phyloP scores from a whole-genome alignment of 2,888 invertebrate species.

The Colletes collaris region DNA sequence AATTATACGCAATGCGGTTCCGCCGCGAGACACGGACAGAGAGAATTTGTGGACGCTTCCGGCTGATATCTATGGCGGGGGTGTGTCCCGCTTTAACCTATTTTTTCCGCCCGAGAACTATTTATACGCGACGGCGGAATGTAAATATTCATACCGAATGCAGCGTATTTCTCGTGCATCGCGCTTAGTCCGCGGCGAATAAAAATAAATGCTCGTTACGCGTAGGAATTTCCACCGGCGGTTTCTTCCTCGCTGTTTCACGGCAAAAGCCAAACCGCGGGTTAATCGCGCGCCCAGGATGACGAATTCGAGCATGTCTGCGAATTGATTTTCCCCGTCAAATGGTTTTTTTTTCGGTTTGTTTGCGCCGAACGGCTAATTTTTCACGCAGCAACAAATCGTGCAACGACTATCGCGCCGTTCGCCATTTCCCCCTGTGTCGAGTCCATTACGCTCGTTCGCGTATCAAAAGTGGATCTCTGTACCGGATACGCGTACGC shows the following conservation, averaged over 20 bases:
- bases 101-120: slow-evolving; percentile 54
- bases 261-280: slow-evolving; percentile 3
- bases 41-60: slow-evolving; percentile 57
- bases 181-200: slow-evolving; percentile 50
- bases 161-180: slow-evolving; percentile 42
- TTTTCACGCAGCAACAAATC: too few species aligned
- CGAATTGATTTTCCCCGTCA: slow-evolving; percentile 9
- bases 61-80: slow-evolving; percentile 47
- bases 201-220: slow-evolving; percentile 54
- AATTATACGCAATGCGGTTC: slow-evolving; percentile 66
- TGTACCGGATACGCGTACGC: too few species aligned
- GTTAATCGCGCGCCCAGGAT: slow-evolving; percentile 13
- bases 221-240: slow-evolving; percentile 27
- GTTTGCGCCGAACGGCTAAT: not conserved
- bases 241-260: not conserved
- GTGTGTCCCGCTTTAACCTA: slow-evolving; percentile 50
- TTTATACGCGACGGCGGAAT: slow-evolving; percentile 58
- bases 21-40: slow-evolving; percentile 41
- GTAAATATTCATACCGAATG: slow-evolving; percentile 65
- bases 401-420: too few species aligned
- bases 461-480: too few species aligned
- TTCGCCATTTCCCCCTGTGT: too few species aligned
- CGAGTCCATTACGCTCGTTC: too few species aligned
- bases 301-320: not conserved
- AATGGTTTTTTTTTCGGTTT: not conserved